Base-by-base conservation (phyloP, 2,797 vertebrate genomes). In the Glossophaga mutica region DNA sequence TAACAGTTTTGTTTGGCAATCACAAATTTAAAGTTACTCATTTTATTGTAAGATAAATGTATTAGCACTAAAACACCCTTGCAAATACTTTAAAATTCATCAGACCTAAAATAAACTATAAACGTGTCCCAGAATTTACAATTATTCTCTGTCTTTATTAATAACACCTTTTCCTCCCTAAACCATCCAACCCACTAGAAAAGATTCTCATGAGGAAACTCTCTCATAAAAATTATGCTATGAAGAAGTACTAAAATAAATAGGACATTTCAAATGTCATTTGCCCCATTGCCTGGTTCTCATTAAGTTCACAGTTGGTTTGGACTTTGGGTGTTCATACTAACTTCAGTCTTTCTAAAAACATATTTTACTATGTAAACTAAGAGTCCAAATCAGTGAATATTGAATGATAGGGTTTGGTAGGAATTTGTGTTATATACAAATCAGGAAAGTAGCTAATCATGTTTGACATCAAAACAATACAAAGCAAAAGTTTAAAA, bases 401-500 rank as follows among this genome's bases (percentile, higher is more conserved):
- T 83, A 82, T 22, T 55, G 52, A 91, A 24, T 76, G 46, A 62
- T 16, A 55, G 39, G 8, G 22, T 86, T 94, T 91, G 26, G 39
- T 79, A 97, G 86, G 87, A 96, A 96, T 96, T 90, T 90, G 32
- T 71, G 70, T 73, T 94, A 87, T 77, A 71, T 81, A 91, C 74
- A 97, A 91, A 96, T 94, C 91, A 76, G 12, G 24, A 86, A 94
- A 97, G 52, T 34, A 87, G 16, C 16, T 94, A 81, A 93, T 90
- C 46, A 68, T 96, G 57, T 96, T 91, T 97, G 96, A 95, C 77
- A 87, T 95, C 88, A 85, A 94, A 93, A 90, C 37, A 86, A 90
- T 62, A 82, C 12, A 84, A 93, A 88, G 88, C 11, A 89, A 95
- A 95, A 89, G 29, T 94, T 93, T 77, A 76, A 95, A 96, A 95